A percentile compares a stretch with the other conserved stretches of the same genome.
Conservation (phyloP, 2,797 vertebrate species). For the Coregonus suidteri region DNA sequence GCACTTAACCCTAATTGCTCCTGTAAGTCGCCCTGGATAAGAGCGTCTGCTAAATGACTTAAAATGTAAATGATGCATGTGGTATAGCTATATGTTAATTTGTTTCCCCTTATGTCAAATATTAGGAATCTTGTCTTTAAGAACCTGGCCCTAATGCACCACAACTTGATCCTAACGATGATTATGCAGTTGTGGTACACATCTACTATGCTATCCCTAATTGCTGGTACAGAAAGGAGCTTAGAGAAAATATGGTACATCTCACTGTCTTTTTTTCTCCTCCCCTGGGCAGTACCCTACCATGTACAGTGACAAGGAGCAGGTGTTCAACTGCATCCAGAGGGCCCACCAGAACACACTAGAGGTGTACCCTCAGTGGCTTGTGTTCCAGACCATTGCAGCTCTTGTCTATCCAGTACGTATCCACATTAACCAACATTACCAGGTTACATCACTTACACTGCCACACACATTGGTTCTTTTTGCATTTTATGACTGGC, state of each 20-base stretch:
- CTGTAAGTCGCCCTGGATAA: no score
- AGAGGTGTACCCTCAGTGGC: constrained; percentile 82
- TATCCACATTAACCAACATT: constrained; percentile 9
- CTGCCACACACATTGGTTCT: background rate
- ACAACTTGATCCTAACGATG: no score
- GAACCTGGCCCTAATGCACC: no score
- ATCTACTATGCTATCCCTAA: background rate
- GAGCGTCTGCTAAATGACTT: no score
- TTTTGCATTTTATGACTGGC: no score
- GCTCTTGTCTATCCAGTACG: constrained; percentile 80
- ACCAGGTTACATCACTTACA: background rate
- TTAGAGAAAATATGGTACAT: background rate
- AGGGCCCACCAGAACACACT: constrained; percentile 85
- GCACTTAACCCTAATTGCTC: no score
- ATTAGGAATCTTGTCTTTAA: no score
- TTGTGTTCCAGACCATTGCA: constrained; percentile 82
- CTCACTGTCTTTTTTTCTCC: background rate
- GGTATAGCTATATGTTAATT: no score
- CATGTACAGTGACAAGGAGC: constrained; percentile 84
- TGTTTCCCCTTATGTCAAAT: no score
- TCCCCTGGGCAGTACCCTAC: constrained; percentile 75
- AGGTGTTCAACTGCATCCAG: constrained; percentile 83
- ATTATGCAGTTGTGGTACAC: no score
- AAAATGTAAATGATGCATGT: no score
- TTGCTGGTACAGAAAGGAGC: background rate